Percentiles rank a stretch among this genome's conserved stretches.
phyloP scores from a whole-genome alignment of 2,888 invertebrate genomes.

The Lasioglossum lativentre region DNA sequence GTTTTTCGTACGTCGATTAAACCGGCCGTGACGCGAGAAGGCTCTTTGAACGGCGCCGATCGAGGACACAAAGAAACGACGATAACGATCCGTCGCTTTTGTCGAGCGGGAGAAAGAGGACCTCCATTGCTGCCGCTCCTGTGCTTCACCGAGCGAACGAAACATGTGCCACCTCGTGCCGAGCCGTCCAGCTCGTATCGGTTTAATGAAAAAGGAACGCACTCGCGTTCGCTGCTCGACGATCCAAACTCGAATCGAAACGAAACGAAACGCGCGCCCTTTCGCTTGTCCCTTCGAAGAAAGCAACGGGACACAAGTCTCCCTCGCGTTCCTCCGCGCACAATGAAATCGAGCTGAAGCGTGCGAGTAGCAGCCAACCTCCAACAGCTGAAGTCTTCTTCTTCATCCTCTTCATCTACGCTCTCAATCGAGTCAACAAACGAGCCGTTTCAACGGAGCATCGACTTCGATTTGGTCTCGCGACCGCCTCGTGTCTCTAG shows the following conservation, averaged over 20 bases:
- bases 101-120: constrained; percentile 20
- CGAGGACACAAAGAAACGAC: constrained; percentile 38
- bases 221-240: neutral
- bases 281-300: constrained; percentile 12
- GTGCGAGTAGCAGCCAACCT: constrained; percentile 25
- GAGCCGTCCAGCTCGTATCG: constrained; percentile 29
- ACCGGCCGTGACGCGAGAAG: constrained; percentile 20
- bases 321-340: constrained; percentile 25
- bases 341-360: constrained; percentile 34
- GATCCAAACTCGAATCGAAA: constrained; percentile 39
- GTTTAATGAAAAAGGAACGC: constrained; percentile 47
- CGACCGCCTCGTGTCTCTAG: neutral
- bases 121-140: neutral
- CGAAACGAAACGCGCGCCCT: constrained; percentile 36
- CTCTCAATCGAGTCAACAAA: neutral
- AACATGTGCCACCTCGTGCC: constrained; percentile 33
- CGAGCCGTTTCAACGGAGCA: neutral
- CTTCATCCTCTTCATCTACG: neutral
- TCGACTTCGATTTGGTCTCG: constrained; percentile 1
- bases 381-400: no score
- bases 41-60: constrained; percentile 29
- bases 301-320: neutral
- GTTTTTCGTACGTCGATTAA: constrained; percentile 46
- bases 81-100: constrained; percentile 57
- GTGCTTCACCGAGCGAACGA: constrained; percentile 31